Base-by-base conservation (phyloP, 2,113 vertebrate species). In the Hemiscyllium ocellatum region DNA sequence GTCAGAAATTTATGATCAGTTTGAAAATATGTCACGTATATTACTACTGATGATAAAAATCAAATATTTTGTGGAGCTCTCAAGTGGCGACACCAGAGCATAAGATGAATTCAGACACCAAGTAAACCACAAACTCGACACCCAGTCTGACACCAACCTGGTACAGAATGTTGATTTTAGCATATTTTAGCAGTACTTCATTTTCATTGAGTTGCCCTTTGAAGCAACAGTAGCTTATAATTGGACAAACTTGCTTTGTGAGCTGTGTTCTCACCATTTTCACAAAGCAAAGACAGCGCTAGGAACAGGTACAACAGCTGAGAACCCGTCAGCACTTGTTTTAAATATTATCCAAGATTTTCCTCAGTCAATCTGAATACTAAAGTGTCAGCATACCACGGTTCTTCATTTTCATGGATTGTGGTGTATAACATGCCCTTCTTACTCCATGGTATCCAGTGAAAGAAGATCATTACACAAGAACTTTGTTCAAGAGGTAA, bases 231-330 rank as follows among this genome's bases (percentile, higher is more conserved):
- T 89, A 50, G 22, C 47, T 26, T 56, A 56, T 17, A 90, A 33
- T 20, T 90, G 61, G 61, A 90, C 87, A 90, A 90, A 90, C 61
- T 90, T 33, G 4, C 22, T 90, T 26, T 90, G 10, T 52, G 13
- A 90, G 87, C 56, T 90, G 56, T 33, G 7, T 52, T 65, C 52
- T 90, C 87, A 90, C 24, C 87, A 90, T 15, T 61, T 90, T 52
- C 50, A 52, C 50, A 61, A 3, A 52, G 10, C 87, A 90, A 61
- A 90, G 29, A 29, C 33, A 52, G 29, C 50, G 87, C 26, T 90
- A 90, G 33, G 52, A 90, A 61, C 87, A 90, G 87, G 61, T 90
- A 29, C 87, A 90, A 90, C 87, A 90, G 87, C 52, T 90, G 52
- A 90, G 56, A 61, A 90, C 52, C 26, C 29, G 61, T 50, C 52